Evolutionary conservation across 2,888 invertebrate genomes (phyloP).

Genomic region (Clunio marinus): DNA sequence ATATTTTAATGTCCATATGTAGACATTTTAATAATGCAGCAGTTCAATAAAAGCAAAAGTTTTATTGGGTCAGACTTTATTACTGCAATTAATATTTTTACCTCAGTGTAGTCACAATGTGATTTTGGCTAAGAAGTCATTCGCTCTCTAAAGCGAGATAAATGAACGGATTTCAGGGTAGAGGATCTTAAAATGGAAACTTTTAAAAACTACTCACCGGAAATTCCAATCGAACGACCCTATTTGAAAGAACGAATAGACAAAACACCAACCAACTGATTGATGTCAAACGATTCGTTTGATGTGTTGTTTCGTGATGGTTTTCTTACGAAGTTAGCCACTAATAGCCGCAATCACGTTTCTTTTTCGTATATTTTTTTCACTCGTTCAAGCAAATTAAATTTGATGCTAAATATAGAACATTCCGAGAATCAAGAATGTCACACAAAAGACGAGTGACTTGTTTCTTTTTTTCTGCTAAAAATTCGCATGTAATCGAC

Average conservation of each 20-base stretch:
- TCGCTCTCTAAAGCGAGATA: background rate
- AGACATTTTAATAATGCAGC: no score
- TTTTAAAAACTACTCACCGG: background rate
- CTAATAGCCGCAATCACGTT: constrained; percentile 7
- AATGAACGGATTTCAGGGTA: background rate
- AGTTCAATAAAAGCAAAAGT: no score
- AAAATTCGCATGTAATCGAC: background rate
- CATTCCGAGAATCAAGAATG: background rate
- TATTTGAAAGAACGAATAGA: background rate
- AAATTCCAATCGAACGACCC: background rate
- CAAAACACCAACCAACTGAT: background rate
- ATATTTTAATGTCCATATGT: no score
- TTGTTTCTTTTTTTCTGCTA: background rate
- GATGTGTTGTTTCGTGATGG: background rate
- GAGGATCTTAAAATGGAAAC: background rate
- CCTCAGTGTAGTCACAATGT: no score
- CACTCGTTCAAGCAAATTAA: background rate
- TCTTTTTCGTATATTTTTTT: background rate
- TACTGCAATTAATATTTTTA: no score
- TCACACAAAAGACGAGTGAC: background rate
- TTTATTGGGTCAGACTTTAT: no score
- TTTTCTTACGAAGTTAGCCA: background rate
- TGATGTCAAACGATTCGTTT: constrained; percentile 20
- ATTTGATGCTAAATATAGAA: background rate
- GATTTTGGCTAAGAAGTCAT: background rate